phyloP scores from a whole-genome alignment of 2,113 vertebrate genomes.

The Platichthys flesus region DNA sequence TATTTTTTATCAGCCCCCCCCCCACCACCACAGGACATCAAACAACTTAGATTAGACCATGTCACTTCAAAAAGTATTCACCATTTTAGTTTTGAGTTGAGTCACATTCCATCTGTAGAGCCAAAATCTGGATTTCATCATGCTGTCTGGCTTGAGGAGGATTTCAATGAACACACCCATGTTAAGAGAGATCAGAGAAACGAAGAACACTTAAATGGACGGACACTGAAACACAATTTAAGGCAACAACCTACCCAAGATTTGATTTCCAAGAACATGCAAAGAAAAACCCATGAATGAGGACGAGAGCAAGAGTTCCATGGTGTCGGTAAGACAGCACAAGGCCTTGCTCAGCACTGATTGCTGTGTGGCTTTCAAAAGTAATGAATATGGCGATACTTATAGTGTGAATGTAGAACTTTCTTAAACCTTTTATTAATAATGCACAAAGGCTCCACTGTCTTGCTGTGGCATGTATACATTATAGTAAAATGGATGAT shows the following conservation, averaged over 20 bases:
- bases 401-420: constrained; percentile 24
- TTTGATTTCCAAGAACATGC: constrained; percentile 47
- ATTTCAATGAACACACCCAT: background rate
- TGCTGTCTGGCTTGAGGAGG: constrained; percentile 44
- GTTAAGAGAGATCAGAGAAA: constrained; percentile 9
- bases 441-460: constrained; percentile 26
- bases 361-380: constrained; percentile 64
- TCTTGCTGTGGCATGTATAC: constrained; percentile 59
- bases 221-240: constrained; percentile 26
- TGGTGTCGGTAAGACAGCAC: constrained; percentile 70
- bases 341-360: constrained; percentile 52
- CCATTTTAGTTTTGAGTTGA: constrained; percentile 44
- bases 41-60: constrained; percentile 17
- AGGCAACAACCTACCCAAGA: constrained; percentile 41
- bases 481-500: constrained; percentile 20
- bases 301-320: constrained; percentile 41
- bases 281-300: constrained; percentile 49
- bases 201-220: constrained; percentile 32
- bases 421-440: constrained; percentile 56
- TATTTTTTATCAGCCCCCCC: constrained; percentile 10
- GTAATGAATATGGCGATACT: constrained; percentile 20
- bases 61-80: background rate
- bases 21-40: background rate
- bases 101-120: constrained; percentile 60
- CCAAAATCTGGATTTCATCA: constrained; percentile 26